Base-by-base conservation (phyloP, 2,797 vertebrate species). In the Danio albolineatus region DNA sequence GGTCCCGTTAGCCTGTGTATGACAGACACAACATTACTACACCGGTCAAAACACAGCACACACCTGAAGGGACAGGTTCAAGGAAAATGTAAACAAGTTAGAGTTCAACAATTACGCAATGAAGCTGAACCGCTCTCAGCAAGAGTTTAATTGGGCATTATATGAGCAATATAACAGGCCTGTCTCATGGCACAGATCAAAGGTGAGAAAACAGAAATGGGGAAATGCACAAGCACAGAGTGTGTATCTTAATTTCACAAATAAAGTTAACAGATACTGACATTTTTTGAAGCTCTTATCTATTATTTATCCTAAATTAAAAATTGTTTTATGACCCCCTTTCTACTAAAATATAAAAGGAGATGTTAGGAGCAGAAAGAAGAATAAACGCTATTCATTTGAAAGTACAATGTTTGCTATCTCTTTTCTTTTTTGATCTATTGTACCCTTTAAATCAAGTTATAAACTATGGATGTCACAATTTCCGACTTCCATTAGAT, bases 1-100 rank as follows among this genome's bases (percentile, higher is more conserved):
- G 95, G 90, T 28, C 95, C 97, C n/a, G 94, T 96, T 88, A 99
- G 87, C 85, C 97, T 99, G 83, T 19, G 5, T 12, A 77, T 4
- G 59, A 57, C 13, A 76, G 21, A 61, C 10, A 62, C 14, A 61
- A 43, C 69, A 56, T 48, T 60, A 60, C 67, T 48, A 79, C 49
- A 72, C n/a, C 10, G 74, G 67, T 66, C 54, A 13, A 46, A 75
- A 28, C 54, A 49, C 10, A n/a, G 7, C 28, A 16, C 10, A 79
- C 21, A 60, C 56, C 57, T 49, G 2, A 60, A 43, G 80, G 10
- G 12, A 57, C 48, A 51, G 9, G 16, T 2, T 53, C n/a, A n/a
- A n/a, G n/a, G n/a, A n/a, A 43, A n/a, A 59, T 7, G 56, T 79
- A 73, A 76, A 70, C 41, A 21, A 54, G 57, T n/a, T 51, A 39